These are phyloP conservation scores for Cheilosia variabilis DNA, from an alignment of 2,888 invertebrate species.

Conservation along the genomic window DNA sequence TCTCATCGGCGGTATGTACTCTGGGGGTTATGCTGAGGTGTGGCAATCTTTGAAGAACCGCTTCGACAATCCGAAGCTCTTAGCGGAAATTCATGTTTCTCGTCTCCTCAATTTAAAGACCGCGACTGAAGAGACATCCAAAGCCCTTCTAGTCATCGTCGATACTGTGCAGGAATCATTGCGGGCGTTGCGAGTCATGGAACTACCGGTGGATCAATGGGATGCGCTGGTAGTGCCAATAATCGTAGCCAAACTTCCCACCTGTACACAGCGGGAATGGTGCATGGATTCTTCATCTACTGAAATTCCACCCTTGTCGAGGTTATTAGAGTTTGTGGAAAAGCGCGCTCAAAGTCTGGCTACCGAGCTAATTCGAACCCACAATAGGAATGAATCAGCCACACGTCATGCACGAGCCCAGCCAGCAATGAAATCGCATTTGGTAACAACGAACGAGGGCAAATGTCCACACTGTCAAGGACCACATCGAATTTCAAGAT, in stretches of 20 bases:
- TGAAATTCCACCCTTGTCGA: constrained; percentile 14
- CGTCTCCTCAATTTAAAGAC: not conserved
- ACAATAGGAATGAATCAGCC: not conserved
- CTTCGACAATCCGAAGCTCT: constrained; percentile 40
- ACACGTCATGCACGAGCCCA: not conserved
- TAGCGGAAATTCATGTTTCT: constrained; percentile 56
- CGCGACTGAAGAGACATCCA: not conserved
- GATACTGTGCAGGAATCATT: constrained; percentile 61
- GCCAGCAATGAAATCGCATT: constrained; percentile 6
- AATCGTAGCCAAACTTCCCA: not conserved
- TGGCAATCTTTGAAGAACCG: constrained; percentile 38
- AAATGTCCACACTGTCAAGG: constrained; percentile 36
- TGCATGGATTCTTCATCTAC: constrained; percentile 21
- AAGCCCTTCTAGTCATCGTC: constrained; percentile 42
- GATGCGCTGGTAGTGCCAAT: constrained; percentile 54
- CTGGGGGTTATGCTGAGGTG: constrained; percentile 38
- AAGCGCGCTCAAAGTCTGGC: constrained; percentile 13
- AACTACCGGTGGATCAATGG: constrained; percentile 48
- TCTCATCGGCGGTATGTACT: constrained; percentile 42
- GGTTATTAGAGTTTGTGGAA: constrained; percentile 10
- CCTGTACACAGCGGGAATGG: constrained; percentile 37
- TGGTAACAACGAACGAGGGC: not conserved
- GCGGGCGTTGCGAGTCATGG: constrained; percentile 48
- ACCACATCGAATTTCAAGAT: constrained; percentile 23
- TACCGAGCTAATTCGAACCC: constrained; percentile 9